Evolutionary conservation across 2,113 vertebrate species (phyloP), one percentile per base, ranked within the genome.

Genomic region (Solea solea): DNA sequence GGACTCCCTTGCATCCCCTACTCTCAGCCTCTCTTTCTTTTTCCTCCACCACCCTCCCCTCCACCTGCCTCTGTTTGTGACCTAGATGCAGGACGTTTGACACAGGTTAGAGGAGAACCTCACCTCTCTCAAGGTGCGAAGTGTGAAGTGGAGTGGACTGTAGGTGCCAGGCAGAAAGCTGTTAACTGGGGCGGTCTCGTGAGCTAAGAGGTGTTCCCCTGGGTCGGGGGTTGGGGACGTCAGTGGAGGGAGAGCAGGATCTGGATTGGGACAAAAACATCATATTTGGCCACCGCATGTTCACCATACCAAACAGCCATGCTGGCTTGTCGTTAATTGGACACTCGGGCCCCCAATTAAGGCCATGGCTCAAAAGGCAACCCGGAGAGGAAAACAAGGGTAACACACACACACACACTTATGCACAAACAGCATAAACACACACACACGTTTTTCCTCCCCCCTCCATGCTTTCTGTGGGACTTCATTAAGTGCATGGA

Each of bases 261-360:
- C 62, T 21, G 61, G 53, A 8, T 50, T 25, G 60, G 73, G 60
- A 48, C 13, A 6, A 46, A 69, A 69, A 58, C 72, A 72, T 82
- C 76, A 75, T 27, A 73, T 82, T 77, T 80, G 75, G 78, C 51
- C 65, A 80, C 92, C 92, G 62, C 91, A 89, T 94, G 94, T 92
- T 94, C 93, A 91, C 92, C 93, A 74, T 76, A 86, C 62, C 86
- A 89, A 76, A 94, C 81, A 93, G 72, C 56, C 74, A 64, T 79
- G 86, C 93, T 84, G 88, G 87, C 80, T 89, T 69, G 64, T 80
- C 83, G 86, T 94, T 96, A 97, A 94, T 93, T 96, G 95, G 95
- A 94, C 93, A 89, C 94, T 94, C 89, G 93, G 85, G 94, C 92
- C 93, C 92, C 92, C 94, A 95, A 95, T 98, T 95, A 96, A 94